phyloP scores from a whole-genome alignment of 2,888 invertebrate genomes.

The Marronus borbonicus region DNA sequence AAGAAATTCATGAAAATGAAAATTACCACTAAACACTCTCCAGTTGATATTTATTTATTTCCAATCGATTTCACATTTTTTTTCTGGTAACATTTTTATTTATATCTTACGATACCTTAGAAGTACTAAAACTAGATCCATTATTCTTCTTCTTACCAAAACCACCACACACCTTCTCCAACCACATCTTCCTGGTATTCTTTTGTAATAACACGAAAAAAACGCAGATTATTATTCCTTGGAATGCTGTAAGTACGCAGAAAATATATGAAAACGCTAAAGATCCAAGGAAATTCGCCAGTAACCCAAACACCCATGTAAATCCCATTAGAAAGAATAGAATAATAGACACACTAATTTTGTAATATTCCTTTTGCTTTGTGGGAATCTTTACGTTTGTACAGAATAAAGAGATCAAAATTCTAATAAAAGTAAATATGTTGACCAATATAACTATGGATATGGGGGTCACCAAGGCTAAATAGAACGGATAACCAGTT shows the following conservation, averaged over 20 bases:
- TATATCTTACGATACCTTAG: not conserved
- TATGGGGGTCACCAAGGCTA: constrained; percentile 30
- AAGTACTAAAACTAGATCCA: constrained; percentile 7
- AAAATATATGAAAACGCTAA: constrained; percentile 37
- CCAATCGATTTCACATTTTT: not conserved
- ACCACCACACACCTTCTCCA: constrained; percentile 9
- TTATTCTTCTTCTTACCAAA: not conserved
- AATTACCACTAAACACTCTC: not conserved
- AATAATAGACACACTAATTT: constrained; percentile 37
- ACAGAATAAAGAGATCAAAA: constrained; percentile 33
- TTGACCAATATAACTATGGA: constrained; percentile 26
- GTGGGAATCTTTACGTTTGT: not conserved
- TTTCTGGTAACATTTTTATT: not conserved
- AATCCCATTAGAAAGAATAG: constrained; percentile 45
- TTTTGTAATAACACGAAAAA: constrained; percentile 40
- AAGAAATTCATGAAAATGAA: not conserved
- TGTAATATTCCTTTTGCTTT: constrained; percentile 14
- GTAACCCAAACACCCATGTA: constrained; percentile 44
- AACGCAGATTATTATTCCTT: constrained; percentile 43
- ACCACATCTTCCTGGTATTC: constrained; percentile 19
- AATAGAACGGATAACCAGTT: constrained; percentile 29
- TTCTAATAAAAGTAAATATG: constrained; percentile 24
- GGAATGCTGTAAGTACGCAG: constrained; percentile 25
- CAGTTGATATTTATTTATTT: not conserved
- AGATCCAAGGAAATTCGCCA: constrained; percentile 35